phyloP scores from a whole-genome alignment of 2,113 vertebrate species.

The Peromyscus californicus region DNA sequence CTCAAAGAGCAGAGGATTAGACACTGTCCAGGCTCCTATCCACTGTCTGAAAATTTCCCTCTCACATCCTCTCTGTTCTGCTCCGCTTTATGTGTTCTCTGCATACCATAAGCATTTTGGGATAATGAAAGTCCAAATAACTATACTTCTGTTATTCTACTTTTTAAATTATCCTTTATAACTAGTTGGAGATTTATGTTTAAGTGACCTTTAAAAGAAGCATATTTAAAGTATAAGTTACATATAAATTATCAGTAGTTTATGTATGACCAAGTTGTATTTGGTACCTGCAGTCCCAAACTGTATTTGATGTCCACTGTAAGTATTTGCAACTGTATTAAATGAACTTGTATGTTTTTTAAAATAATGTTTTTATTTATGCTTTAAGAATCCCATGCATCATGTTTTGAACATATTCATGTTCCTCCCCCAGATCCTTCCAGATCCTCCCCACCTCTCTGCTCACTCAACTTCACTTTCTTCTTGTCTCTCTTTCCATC shows the following conservation, averaged over 20 bases:
- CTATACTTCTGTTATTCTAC: not conserved
- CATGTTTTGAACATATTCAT: not conserved
- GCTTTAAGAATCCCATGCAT: not conserved
- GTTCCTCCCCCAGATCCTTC: not conserved
- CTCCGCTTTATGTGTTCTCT: not conserved
- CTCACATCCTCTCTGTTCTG: not conserved
- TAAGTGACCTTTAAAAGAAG: not conserved
- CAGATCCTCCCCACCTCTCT: no score
- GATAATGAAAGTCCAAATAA: not conserved
- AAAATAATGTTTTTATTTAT: not conserved
- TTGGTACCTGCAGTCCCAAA: not conserved
- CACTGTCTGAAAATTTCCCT: not conserved
- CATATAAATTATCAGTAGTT: not conserved
- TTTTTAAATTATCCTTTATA: not conserved
- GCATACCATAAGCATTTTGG: not conserved
- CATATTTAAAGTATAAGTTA: not conserved
- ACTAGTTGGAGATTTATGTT: slow-evolving; percentile 31
- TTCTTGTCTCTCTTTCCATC: not conserved
- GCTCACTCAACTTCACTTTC: not conserved
- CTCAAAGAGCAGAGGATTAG: not conserved
- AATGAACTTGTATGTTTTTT: slow-evolving; percentile 2
- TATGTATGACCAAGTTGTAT: not conserved
- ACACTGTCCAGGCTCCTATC: rapidly evolving
- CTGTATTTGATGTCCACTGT: not conserved
- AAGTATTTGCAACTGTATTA: not conserved